Base-by-base conservation (phyloP, 2,113 vertebrate genomes). In the Aptenodytes patagonicus region DNA sequence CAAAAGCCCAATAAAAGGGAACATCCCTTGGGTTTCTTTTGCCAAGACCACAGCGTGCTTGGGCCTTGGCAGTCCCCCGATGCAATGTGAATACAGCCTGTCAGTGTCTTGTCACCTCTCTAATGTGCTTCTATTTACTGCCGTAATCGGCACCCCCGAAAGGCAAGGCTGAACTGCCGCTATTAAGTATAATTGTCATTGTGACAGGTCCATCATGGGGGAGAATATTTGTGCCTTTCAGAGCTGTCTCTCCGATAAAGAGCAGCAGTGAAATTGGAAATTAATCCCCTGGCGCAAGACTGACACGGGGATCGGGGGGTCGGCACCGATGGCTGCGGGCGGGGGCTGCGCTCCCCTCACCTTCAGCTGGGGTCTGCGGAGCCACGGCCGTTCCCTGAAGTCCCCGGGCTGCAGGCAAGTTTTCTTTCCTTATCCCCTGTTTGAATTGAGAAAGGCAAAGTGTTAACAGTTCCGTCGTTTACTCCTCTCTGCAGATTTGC, bases 151-250 rank as follows among this genome's bases (percentile, higher is more conserved):
- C 25, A 6, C 46, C 55, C 46, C 78, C 28, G 77, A 52, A 65
- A 61, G 46, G 83, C 55, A 3, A 15, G 31, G 70, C 78, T 26
- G 69, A 32, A 9, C 70, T 2, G 4, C 71, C 1, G 16, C 72
- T 60, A 5, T 81, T 64, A 51, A 57, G 26, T 81, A 2, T 58
- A 60, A 82, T 70, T 78, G 93, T 91, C 88, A 65, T 34, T 46
- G 72, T 84, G 90, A 87, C 90, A 69, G 88, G 77, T 32, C 90
- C 69, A 15, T 78, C 57, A 81, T 91, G 72, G 81, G 68, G 62
- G 52, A 84, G 85, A 24, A 60, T 69, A 73, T 65, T 2, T 46
- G 54, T 84, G 73, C 84, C 88, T 93, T 89, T 91, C 83, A 38
- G 58, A 94, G 76, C 77, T 68, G 83, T 62, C 76, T 47, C 78